These are phyloP conservation scores for Dolichallabes microphthalmus DNA, from an alignment of 2,113 vertebrate species.

Conservation along the genomic window DNA sequence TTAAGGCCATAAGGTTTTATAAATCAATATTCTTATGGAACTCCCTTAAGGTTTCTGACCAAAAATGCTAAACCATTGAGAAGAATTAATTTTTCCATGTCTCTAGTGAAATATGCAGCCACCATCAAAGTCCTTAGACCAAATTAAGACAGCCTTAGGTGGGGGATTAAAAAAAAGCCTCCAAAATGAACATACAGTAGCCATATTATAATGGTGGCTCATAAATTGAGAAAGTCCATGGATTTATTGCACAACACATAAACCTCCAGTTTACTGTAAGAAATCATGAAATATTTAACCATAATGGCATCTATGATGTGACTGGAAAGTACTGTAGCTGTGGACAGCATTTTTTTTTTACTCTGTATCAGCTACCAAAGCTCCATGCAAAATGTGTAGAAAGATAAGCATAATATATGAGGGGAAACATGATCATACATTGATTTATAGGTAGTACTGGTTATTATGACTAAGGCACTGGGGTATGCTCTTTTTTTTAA, in stretches of 20 bases:
- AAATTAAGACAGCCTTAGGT: conserved; percentile 52
- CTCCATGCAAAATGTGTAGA: background rate
- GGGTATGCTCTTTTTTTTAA: background rate
- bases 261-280: conserved; percentile 52
- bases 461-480: background rate
- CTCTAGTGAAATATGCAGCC: conserved; percentile 57
- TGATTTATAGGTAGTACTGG: background rate
- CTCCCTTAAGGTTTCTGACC: conserved; percentile 50
- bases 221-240: conserved; percentile 58
- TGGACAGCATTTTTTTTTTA: conserved; percentile 14
- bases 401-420: background rate
- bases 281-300: conserved; percentile 54
- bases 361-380: background rate
- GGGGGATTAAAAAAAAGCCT: background rate
- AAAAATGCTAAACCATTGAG: conserved; percentile 49
- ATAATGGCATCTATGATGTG: conserved; percentile 55
- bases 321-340: conserved; percentile 53
- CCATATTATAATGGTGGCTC: conserved; percentile 51
- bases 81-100: conserved; percentile 52
- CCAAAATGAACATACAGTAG: conserved; percentile 41
- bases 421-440: background rate
- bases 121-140: conserved; percentile 58
- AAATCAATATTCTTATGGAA: conserved; percentile 58
- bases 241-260: conserved; percentile 55
- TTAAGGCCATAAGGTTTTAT: conserved; percentile 45